Conservation (phyloP, 2,797 vertebrate genomes). For the Cirrhinus molitorella region DNA sequence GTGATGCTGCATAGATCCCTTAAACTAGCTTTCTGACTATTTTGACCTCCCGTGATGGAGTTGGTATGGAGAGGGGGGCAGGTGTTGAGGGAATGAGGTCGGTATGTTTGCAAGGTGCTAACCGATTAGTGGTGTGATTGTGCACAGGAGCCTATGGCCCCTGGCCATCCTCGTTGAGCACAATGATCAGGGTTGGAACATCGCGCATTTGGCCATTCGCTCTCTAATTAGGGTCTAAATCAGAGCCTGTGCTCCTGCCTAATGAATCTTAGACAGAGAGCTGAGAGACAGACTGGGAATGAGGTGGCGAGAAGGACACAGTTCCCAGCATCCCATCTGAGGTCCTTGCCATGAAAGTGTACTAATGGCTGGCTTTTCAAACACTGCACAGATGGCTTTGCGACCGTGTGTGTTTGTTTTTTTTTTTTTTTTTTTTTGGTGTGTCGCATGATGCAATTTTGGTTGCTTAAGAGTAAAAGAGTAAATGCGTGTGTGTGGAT, state of each 20-base stretch:
- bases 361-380: slow-evolving; percentile 41
- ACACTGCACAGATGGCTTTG: slow-evolving; percentile 34
- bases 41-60: slow-evolving; percentile 29
- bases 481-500: not conserved
- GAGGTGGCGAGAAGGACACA: slow-evolving; percentile 59
- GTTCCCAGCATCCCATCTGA: slow-evolving; percentile 14
- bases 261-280: slow-evolving; percentile 70
- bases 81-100: slow-evolving; percentile 17
- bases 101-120: slow-evolving; percentile 46
- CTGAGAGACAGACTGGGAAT: slow-evolving; percentile 56
- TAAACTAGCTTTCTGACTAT: slow-evolving; percentile 11
- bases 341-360: slow-evolving; percentile 23
- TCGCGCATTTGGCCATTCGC: slow-evolving; percentile 61
- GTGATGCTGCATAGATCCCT: slow-evolving; percentile 8
- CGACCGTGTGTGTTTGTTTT: slow-evolving; percentile 39
- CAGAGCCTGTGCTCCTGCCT: slow-evolving; percentile 67
- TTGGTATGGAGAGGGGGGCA: not conserved
- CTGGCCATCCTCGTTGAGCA: slow-evolving; percentile 35
- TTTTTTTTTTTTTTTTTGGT: slow-evolving; percentile 21
- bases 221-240: slow-evolving; percentile 72
- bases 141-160: slow-evolving; percentile 47
- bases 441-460: slow-evolving; percentile 43
- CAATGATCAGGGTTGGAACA: slow-evolving; percentile 66
- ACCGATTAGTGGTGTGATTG: slow-evolving; percentile 41
- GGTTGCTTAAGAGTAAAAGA: slow-evolving; percentile 23